phyloP scores from a whole-genome alignment of 2,113 vertebrate genomes.

The Bucco capensis region DNA sequence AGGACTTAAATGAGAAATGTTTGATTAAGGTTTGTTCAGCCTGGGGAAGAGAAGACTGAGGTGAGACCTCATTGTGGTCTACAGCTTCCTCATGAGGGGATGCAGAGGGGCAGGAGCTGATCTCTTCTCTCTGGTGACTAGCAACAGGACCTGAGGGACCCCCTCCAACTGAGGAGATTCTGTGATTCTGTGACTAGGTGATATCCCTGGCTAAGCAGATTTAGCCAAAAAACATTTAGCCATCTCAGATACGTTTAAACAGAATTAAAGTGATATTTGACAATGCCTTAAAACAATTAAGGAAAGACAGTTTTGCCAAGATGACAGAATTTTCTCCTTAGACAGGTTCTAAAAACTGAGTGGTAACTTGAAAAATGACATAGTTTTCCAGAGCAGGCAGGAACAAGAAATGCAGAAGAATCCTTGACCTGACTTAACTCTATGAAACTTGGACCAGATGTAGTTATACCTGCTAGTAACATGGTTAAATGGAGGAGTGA shows the following conservation, averaged over 20 bases:
- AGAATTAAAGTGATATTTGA: slow-evolving; percentile 26
- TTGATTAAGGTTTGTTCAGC: not conserved
- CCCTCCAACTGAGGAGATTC: too few relatives aligned
- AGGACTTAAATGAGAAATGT: not conserved
- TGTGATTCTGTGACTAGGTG: not conserved
- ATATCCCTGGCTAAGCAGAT: not conserved
- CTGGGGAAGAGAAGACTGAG: too few relatives aligned
- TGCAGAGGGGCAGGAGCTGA: too few relatives aligned
- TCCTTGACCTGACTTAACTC: not conserved
- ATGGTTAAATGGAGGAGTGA: not conserved
- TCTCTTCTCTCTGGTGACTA: too few relatives aligned
- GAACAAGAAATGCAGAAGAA: slow-evolving; percentile 18
- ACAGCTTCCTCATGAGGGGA: too few relatives aligned
- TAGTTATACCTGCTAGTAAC: not conserved
- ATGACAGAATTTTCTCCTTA: slow-evolving; percentile 19
- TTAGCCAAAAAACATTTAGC: slow-evolving; percentile 5
- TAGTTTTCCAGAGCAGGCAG: slow-evolving; percentile 9
- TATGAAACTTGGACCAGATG: not conserved
- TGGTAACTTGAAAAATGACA: not conserved
- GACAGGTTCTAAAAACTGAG: slow-evolving; percentile 11
- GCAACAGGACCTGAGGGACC: too few relatives aligned
- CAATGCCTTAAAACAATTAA: slow-evolving; percentile 2
- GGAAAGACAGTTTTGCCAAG: slow-evolving; percentile 6
- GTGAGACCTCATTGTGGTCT: too few relatives aligned
- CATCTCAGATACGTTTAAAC: not conserved